Evolutionary conservation across 2,888 invertebrate species (phyloP).

Genomic region (Conops quadrifasciatus): DNA sequence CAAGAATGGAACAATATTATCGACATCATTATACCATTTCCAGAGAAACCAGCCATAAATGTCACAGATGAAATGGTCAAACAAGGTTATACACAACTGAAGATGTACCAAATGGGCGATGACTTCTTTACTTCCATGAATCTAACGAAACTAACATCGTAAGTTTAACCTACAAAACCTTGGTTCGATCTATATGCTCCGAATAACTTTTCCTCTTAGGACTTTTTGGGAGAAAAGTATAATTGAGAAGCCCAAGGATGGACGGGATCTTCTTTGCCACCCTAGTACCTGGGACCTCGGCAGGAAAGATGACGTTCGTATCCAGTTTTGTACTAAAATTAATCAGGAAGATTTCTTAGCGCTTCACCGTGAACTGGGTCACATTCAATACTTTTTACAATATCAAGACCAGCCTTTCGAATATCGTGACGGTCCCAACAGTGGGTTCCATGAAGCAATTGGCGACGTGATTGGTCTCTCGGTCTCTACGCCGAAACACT

Average conservation of each 20-base stretch:
- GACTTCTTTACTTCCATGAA: slow-evolving; percentile 87
- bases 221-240: slow-evolving; percentile 87
- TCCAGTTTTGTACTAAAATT: slow-evolving; percentile 73
- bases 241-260: slow-evolving; percentile 78
- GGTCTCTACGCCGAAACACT: slow-evolving; percentile 75
- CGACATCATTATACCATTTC: slow-evolving; percentile 75
- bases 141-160: slow-evolving; percentile 77
- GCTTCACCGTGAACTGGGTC: slow-evolving; percentile 76
- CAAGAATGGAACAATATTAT: slow-evolving; percentile 74
- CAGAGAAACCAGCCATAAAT: slow-evolving; percentile 75
- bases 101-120: slow-evolving; percentile 86
- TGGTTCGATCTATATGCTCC: neutral
- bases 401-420: slow-evolving; percentile 69
- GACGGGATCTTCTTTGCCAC: slow-evolving; percentile 80
- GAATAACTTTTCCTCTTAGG: slow-evolving; percentile 55
- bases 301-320: slow-evolving; percentile 79
- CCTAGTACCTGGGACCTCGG: slow-evolving; percentile 92
- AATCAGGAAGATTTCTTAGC: slow-evolving; percentile 69
- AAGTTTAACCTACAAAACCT: too few relatives aligned
- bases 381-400: slow-evolving; percentile 75
- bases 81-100: slow-evolving; percentile 77
- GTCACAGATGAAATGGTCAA: slow-evolving; percentile 77
- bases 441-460: slow-evolving; percentile 78
- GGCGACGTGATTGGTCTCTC: slow-evolving; percentile 78
- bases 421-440: slow-evolving; percentile 70